Percentiles rank a stretch among this genome's conserved stretches.
These are phyloP conservation scores for Spatulosminthurus flaviceps DNA, from an alignment of 2,888 invertebrate genomes.

Conservation along the genomic window DNA sequence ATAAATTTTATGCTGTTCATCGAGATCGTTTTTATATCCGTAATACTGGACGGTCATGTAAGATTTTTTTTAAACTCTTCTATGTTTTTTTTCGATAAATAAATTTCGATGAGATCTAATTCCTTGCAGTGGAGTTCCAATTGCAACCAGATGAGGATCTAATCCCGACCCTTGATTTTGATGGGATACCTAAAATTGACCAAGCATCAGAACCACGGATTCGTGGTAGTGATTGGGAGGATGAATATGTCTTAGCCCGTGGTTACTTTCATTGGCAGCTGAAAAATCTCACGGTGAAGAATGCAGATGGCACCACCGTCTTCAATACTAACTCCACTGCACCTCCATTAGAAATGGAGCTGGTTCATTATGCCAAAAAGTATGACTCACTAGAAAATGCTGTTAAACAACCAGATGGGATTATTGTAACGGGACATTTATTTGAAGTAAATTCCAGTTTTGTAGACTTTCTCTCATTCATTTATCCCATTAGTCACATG, in stretches of 20 bases:
- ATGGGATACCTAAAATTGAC: neutral
- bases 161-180: neutral
- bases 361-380: slow-evolving; percentile 53
- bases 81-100: too few relatives aligned
- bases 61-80: neutral
- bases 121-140: slow-evolving; percentile 35
- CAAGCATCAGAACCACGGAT: slow-evolving; percentile 48
- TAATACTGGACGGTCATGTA: slow-evolving; percentile 52
- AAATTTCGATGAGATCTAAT: too few relatives aligned
- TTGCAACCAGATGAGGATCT: slow-evolving; percentile 32
- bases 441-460: slow-evolving; percentile 49
- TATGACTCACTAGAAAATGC: slow-evolving; percentile 41
- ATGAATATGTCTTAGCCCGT: slow-evolving; percentile 21
- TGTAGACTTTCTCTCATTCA: neutral
- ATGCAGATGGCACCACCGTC: slow-evolving; percentile 21
- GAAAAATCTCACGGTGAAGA: slow-evolving; percentile 29
- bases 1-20: slow-evolving; percentile 52
- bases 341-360: slow-evolving; percentile 52
- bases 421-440: slow-evolving; percentile 51
- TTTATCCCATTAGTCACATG: too few relatives aligned
- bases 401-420: slow-evolving; percentile 39
- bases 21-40: slow-evolving; percentile 52
- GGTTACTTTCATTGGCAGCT: slow-evolving; percentile 36
- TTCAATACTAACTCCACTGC: slow-evolving; percentile 35
- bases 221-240: slow-evolving; percentile 31